phyloP scores from a whole-genome alignment of 2,888 invertebrate genomes.

The Mystacides longicornis region DNA sequence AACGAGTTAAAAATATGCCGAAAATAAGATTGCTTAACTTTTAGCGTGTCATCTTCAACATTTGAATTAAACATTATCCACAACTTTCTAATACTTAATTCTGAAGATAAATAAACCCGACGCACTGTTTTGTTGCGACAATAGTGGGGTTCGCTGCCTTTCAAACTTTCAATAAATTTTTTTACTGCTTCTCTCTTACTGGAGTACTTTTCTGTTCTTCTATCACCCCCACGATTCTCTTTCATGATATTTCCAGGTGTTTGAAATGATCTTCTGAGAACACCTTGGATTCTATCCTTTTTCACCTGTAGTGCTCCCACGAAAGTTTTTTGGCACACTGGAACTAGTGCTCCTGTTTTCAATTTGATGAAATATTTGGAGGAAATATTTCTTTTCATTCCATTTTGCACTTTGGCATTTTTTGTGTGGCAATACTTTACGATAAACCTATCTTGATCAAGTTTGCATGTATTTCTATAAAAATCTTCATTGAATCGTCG shows the following conservation, averaged over 20 bases:
- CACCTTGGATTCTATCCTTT: constrained; percentile 6
- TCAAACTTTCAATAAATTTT: constrained; percentile 1
- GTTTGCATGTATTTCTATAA: not conserved
- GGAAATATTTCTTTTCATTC: not conserved
- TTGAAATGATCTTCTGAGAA: not conserved
- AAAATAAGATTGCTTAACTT: constrained; percentile 14
- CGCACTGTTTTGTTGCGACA: constrained; percentile 3
- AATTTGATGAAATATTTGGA: constrained; percentile 2
- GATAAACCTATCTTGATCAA: not conserved
- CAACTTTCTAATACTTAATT: constrained; percentile 4
- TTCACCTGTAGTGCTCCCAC: constrained; percentile 4
- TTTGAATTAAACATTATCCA: constrained; percentile 4
- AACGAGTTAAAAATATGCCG: constrained; percentile 26
- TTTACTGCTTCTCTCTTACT: constrained; percentile 4
- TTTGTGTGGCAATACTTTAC: not conserved
- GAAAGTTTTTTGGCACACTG: constrained; percentile 6
- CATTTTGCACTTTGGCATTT: not conserved
- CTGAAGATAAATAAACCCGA: constrained; percentile 4
- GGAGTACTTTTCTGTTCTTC: constrained; percentile 1
- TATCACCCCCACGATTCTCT: not conserved
- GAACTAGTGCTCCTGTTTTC: not conserved
- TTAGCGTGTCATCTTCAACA: not conserved
- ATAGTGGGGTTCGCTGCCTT: constrained; percentile 3
- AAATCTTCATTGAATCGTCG: not conserved
- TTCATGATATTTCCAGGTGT: constrained; percentile 1